phyloP scores from a whole-genome alignment of 2,113 vertebrate genomes.

The Xyliphius kryptos region DNA sequence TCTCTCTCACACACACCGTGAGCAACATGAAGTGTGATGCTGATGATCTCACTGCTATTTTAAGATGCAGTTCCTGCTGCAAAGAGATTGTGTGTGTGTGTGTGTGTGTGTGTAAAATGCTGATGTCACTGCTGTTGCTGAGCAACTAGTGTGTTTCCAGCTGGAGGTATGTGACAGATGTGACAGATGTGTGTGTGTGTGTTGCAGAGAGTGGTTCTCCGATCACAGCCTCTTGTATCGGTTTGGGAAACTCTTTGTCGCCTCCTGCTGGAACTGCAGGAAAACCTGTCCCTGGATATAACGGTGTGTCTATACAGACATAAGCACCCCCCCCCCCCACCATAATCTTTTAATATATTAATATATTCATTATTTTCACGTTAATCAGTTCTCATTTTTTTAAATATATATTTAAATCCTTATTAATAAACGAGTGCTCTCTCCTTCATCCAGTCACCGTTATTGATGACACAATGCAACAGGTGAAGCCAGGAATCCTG shows the following conservation, averaged over 20 bases:
- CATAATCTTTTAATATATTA: neutral
- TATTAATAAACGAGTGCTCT: too few relatives aligned
- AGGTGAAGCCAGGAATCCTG: conserved; percentile 72
- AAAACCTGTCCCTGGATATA: conserved; percentile 87
- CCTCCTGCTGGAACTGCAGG: conserved; percentile 90
- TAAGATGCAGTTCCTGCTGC: conserved; percentile 47
- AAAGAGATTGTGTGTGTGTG: conserved; percentile 13
- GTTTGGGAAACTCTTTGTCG: conserved; percentile 77
- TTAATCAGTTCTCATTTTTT: neutral
- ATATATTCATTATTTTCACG: neutral
- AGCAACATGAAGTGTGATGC: conserved; percentile 35
- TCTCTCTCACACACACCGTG: neutral
- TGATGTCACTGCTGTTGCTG: conserved; percentile 69
- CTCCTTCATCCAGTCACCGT: conserved; percentile 69
- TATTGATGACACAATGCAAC: conserved; percentile 79
- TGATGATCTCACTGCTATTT: conserved; percentile 66
- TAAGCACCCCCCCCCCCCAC: neutral
- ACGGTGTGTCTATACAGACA: conserved; percentile 61
- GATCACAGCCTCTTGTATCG: conserved; percentile 83
- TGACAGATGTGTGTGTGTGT: neutral
- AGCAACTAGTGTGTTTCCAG: conserved; percentile 65
- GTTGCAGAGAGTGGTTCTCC: conserved; percentile 85
- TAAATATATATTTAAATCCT: too few relatives aligned
- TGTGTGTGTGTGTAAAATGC: conserved; percentile 49
- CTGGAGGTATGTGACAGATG: conserved; percentile 46